Conservation (phyloP, 2,113 vertebrate species). For the Herpetotheres cachinnans region DNA sequence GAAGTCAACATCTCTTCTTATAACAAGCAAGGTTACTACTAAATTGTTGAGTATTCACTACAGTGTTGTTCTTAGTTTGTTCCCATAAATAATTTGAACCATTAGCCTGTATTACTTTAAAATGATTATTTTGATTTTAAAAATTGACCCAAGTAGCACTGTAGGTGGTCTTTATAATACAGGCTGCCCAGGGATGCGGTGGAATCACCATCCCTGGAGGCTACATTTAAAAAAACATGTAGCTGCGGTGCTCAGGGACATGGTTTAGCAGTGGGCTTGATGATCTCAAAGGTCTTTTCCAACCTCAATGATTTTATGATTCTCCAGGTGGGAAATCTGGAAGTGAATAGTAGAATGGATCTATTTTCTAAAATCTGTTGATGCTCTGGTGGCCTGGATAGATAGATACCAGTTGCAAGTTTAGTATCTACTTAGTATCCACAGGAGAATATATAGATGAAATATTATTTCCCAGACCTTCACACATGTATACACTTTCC, state of each 20-base stretch:
- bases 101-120: not conserved
- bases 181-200: too few relatives aligned
- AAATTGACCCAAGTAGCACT: not conserved
- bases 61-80: not conserved
- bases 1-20: not conserved
- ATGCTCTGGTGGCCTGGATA: not conserved
- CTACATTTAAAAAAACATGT: too few relatives aligned
- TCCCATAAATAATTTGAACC: not conserved
- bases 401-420: not conserved
- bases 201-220: too few relatives aligned
- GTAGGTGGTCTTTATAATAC: not conserved
- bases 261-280: too few relatives aligned
- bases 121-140: not conserved
- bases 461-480: not conserved
- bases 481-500: rapidly evolving
- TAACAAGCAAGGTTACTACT: not conserved
- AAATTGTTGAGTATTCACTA: not conserved
- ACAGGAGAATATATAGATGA: not conserved
- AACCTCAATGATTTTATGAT: not conserved
- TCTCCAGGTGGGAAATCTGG: not conserved
- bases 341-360: not conserved
- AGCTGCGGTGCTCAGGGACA: too few relatives aligned
- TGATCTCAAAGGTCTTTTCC: too few relatives aligned
- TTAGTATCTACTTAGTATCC: not conserved
- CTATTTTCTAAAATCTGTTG: not conserved